Evolutionary conservation across 2,113 vertebrate genomes (phyloP), one percentile per base, ranked within the genome.

Genomic region (Myrmecophaga tridactyla): DNA sequence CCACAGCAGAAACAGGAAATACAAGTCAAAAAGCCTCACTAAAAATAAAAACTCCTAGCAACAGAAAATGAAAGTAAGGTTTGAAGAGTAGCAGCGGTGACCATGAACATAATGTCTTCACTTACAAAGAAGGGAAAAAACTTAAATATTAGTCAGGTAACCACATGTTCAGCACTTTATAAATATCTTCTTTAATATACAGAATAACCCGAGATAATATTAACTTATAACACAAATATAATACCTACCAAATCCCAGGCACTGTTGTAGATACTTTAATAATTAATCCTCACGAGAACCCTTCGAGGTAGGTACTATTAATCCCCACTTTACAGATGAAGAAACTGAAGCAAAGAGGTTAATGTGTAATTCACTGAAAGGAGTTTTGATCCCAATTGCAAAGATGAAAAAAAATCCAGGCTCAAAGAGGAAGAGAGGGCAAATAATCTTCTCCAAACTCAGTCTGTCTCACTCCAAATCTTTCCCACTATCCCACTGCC

Each of bases 21-120:
- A 69, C 39, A 75, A 46, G 67, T 83, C 73, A 94, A 89, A 78
- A 93, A 53, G 34, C 70, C 46, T 96, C 75, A 69, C 67, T 94
- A 86, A 90, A 75, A 76, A 36, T 46, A 94, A 89, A 23, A 86
- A 92, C 46, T 88, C 51, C 48, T 95, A 53, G 91, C 56, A 96
- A 67, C 51, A 90, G 67, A 92, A 96, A 96, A 93, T 92, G 69
- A 96, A 94, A 96, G 95, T 70, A 67, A 63, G 46, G 70, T 72
- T 25, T 36, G 48, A 87, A 92, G 21, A 93, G 7, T 17, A 65
- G 67, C 43, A 78, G 48, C 46, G 87, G 3, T 56, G 56, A 39
- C 82, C 94, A 77, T 53, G 58, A 89, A 94, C 56, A 94, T n/a
- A 83, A 0, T 31, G 21, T 81, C 78, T 60, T 94, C 51, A 90